These are phyloP conservation scores for Drosophila niveifrons DNA, from an alignment of 2,888 invertebrate genomes.

Conservation along the genomic window DNA sequence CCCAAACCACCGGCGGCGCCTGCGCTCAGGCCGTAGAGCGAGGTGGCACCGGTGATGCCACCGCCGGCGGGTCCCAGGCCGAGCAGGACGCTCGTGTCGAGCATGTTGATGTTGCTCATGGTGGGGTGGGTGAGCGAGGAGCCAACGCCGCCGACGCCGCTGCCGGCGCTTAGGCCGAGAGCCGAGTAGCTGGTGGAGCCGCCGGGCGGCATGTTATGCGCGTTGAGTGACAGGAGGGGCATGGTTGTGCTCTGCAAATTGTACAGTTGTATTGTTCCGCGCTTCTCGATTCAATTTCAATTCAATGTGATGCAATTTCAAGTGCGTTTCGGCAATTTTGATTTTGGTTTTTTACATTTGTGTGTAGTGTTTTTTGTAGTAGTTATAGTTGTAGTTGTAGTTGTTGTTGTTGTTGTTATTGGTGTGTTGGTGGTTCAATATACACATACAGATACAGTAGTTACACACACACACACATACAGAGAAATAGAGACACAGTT, in stretches of 20 bases:
- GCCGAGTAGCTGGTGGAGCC: constrained; percentile 85
- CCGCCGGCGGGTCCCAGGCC: constrained; percentile 67
- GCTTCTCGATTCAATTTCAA: constrained; percentile 73
- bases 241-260: constrained; percentile 89
- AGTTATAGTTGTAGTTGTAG: constrained; percentile 1
- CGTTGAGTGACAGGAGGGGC: constrained; percentile 87
- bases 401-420: background rate
- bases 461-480: constrained; percentile 46
- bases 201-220: constrained; percentile 85
- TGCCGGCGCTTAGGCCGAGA: constrained; percentile 84
- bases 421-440: background rate
- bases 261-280: constrained; percentile 85
- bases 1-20: constrained; percentile 82
- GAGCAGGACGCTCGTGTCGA: constrained; percentile 81
- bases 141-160: constrained; percentile 75
- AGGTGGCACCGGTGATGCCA: constrained; percentile 78
- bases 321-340: constrained; percentile 38
- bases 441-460: constrained; percentile 3
- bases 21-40: constrained; percentile 78
- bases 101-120: constrained; percentile 81
- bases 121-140: constrained; percentile 84
- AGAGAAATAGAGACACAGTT: constrained; percentile 40
- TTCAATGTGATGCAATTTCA: constrained; percentile 35
- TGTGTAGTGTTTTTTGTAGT: constrained; percentile 30
- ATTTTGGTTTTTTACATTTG: constrained; percentile 45